These are phyloP conservation scores for Phaetusa simplex DNA, from an alignment of 2,113 vertebrate genomes.

Conservation along the genomic window DNA sequence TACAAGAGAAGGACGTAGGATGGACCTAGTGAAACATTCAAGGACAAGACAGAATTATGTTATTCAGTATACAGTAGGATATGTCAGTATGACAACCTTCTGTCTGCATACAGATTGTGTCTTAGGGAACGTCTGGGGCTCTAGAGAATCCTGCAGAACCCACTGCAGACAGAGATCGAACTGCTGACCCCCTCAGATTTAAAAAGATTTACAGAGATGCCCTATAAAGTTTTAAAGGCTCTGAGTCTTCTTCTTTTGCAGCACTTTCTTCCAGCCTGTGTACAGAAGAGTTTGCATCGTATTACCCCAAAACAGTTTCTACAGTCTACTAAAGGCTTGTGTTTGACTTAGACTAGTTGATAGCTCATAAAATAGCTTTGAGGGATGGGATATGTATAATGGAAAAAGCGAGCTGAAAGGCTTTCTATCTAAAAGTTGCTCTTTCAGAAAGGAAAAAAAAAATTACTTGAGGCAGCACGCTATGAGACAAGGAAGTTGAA, in stretches of 20 bases:
- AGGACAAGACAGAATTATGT: background rate
- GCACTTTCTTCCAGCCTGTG: background rate
- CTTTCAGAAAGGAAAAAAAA: background rate
- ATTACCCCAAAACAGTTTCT: background rate
- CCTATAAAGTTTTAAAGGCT: background rate
- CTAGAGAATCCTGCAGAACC: background rate
- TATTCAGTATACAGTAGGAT: background rate
- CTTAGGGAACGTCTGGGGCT: fast-evolving
- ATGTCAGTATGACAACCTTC: background rate
- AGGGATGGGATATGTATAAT: background rate
- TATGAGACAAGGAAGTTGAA: background rate
- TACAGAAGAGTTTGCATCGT: background rate
- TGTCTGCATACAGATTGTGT: background rate
- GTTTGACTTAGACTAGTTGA: background rate
- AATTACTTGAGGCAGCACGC: background rate
- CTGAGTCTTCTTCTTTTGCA: background rate
- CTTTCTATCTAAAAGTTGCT: background rate
- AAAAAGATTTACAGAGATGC: background rate
- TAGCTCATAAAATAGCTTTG: background rate
- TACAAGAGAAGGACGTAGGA: background rate
- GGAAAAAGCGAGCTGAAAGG: background rate
- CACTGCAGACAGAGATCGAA: background rate
- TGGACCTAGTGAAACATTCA: background rate
- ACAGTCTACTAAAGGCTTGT: background rate
- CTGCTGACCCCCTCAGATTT: background rate